Evolutionary conservation across 1,140 invertebrate genomes (phyloP).

Genomic region (Tetranychus cinnabarinus): DNA sequence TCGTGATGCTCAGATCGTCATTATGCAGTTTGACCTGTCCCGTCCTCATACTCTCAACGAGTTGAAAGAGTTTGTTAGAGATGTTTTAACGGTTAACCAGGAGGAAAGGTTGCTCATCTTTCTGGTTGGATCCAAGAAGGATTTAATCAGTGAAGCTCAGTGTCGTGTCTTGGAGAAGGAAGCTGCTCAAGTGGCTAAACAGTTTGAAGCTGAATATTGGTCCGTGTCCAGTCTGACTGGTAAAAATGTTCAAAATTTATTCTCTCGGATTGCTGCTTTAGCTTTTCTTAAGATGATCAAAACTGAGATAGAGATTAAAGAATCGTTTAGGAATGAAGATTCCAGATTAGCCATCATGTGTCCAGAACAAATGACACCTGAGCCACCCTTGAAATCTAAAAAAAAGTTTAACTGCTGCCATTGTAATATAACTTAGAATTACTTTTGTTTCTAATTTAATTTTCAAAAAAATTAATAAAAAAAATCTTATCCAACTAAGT

Average conservation of each 20-base stretch:
- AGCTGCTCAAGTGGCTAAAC: slow-evolving; percentile 32
- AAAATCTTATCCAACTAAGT: no score
- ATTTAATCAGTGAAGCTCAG: slow-evolving; percentile 32
- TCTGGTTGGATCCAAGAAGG: slow-evolving; percentile 52
- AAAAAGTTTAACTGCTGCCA: no score
- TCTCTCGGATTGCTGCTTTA: slow-evolving; percentile 39
- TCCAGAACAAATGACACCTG: no score
- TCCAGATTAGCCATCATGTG: not conserved
- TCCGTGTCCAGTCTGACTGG: slow-evolving; percentile 48
- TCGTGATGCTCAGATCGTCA: slow-evolving; percentile 46
- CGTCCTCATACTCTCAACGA: slow-evolving; percentile 36
- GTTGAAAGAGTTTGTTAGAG: slow-evolving; percentile 40
- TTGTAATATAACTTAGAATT: no score
- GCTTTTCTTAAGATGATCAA: slow-evolving; percentile 32
- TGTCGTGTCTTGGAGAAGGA: slow-evolving; percentile 35
- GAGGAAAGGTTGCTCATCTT: slow-evolving; percentile 37
- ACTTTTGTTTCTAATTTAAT: no score
- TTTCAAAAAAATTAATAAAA: no score
- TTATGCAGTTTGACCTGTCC: slow-evolving; percentile 50
- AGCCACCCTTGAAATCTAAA: no score
- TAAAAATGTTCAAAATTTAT: slow-evolving; percentile 41
- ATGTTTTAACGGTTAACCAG: slow-evolving; percentile 28
- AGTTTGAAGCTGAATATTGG: slow-evolving; percentile 52
- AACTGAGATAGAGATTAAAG: slow-evolving; percentile 13
- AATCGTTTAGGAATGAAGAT: not conserved